Evolutionary conservation across 2,797 vertebrate genomes (phyloP).

Genomic region (Molossus alvarezi): DNA sequence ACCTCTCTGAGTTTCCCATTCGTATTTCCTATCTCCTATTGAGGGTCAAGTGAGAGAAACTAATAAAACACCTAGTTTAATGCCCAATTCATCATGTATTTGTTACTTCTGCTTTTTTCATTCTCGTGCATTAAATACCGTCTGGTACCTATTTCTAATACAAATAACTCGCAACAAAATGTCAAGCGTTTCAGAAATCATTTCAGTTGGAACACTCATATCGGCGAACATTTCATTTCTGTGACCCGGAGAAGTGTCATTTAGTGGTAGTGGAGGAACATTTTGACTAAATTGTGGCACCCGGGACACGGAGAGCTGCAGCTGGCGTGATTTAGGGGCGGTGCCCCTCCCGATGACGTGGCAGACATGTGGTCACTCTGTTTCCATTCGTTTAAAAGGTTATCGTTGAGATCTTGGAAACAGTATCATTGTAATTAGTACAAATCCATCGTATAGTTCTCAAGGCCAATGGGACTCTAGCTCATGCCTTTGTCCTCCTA

Average conservation of each 20-base stretch:
- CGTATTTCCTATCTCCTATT: not conserved
- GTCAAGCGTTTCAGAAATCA: not conserved
- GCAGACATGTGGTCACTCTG: not conserved
- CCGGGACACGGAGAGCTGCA: not conserved
- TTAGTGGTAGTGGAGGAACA: not conserved
- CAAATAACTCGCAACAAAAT: not conserved
- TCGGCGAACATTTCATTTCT: not conserved
- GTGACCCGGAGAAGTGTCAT: not conserved
- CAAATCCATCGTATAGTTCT: not conserved
- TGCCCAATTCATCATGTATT: not conserved
- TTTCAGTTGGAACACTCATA: not conserved
- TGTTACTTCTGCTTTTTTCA: not conserved
- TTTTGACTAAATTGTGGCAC: not conserved
- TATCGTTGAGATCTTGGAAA: not conserved
- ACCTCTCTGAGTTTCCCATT: not conserved
- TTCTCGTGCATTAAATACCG: not conserved
- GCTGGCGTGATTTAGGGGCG: not conserved
- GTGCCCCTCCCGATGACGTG: accelerated
- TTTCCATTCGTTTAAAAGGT: not conserved
- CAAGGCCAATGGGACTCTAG: not conserved
- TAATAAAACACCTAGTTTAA: not conserved
- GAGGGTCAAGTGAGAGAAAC: not conserved
- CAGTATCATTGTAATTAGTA: not conserved
- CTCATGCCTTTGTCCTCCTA: not conserved
- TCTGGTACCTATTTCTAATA: not conserved